phyloP scores from a whole-genome alignment of 2,797 vertebrate genomes.

The Peromyscus eremicus region DNA sequence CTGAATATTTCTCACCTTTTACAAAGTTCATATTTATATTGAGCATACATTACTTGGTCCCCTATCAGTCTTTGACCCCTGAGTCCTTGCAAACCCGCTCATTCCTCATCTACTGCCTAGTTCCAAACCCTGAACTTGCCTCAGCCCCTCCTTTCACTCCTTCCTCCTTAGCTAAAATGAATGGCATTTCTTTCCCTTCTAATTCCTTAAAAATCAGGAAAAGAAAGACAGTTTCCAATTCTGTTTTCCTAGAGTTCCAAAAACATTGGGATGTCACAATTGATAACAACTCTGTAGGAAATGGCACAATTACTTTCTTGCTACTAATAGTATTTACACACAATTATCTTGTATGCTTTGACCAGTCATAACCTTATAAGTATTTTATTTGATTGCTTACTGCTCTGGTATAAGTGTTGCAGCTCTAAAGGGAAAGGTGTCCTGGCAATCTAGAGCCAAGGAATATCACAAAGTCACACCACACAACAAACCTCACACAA shows the following conservation, averaged over 20 bases:
- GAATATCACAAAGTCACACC: background rate
- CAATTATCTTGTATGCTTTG: background rate
- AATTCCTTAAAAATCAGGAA: conserved; percentile 21
- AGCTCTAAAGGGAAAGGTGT: background rate
- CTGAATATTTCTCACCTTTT: background rate
- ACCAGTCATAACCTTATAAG: background rate
- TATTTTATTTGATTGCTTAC: background rate
- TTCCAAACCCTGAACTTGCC: background rate
- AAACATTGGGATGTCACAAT: background rate
- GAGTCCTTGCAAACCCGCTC: background rate
- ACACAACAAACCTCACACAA: background rate
- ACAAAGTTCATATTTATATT: background rate
- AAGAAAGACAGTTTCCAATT: background rate
- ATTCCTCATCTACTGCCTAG: background rate
- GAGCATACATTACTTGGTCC: conserved; percentile 29
- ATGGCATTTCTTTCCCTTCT: background rate
- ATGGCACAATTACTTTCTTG: background rate
- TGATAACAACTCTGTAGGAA: background rate
- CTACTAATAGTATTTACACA: background rate
- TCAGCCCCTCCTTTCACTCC: background rate
- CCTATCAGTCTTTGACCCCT: background rate
- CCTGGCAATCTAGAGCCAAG: background rate
- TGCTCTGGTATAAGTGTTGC: background rate
- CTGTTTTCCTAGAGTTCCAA: background rate
- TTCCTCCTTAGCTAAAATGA: background rate